Evolutionary conservation across 2,797 vertebrate species (phyloP).

Genomic region (Pipistrellus pygmaeus): DNA sequence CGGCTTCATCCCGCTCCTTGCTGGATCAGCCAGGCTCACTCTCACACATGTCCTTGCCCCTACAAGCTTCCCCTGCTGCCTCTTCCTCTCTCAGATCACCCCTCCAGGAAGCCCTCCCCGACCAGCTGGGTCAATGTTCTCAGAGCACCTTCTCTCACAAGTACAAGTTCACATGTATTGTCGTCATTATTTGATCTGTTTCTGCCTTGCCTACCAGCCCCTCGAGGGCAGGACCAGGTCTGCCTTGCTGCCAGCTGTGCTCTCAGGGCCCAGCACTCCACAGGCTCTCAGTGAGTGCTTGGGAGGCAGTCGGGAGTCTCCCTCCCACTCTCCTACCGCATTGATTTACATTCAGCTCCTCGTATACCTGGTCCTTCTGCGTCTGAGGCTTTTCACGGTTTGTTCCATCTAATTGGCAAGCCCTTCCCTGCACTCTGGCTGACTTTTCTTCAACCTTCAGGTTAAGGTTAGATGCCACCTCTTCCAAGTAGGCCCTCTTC

Average conservation of each 20-base stretch:
- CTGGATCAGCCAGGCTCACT: background rate
- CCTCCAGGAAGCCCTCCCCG: constrained; percentile 3
- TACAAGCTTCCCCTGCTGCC: background rate
- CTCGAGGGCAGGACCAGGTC: background rate
- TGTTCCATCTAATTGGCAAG: background rate
- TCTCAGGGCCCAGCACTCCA: background rate
- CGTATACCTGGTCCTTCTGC: background rate
- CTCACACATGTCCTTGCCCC: background rate
- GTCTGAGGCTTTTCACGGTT: background rate
- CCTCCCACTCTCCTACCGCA: background rate
- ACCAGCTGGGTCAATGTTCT: background rate
- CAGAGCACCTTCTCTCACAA: background rate
- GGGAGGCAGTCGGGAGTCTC: background rate
- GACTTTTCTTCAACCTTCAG: background rate
- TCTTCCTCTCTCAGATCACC: background rate
- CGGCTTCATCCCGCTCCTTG: background rate
- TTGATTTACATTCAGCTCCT: background rate
- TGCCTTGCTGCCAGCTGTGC: background rate
- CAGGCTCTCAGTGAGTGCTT: background rate
- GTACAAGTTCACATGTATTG: background rate
- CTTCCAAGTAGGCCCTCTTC: background rate
- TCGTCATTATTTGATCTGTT: background rate
- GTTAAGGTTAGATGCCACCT: background rate
- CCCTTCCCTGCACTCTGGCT: background rate
- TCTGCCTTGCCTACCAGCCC: background rate